Conservation (phyloP, 2,888 invertebrate genomes). For the Anodontia alba region DNA sequence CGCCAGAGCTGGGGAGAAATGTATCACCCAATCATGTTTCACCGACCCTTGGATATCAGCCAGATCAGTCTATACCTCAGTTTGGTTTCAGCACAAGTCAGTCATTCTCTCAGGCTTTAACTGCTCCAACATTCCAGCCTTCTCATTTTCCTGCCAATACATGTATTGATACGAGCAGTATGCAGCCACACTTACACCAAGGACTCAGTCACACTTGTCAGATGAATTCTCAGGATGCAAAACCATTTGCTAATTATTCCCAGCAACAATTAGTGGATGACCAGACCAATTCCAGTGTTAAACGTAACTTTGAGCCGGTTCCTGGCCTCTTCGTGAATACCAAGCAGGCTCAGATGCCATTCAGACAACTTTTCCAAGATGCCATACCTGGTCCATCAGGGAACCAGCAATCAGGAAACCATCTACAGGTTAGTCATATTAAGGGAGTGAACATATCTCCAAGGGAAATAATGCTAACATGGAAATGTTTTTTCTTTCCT, state of each 20-base stretch:
- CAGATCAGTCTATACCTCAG: background rate
- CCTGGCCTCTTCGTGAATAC: constrained; percentile 38
- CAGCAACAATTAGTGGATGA: background rate
- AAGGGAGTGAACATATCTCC: too few species aligned
- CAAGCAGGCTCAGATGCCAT: constrained; percentile 53
- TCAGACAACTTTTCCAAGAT: constrained; percentile 47
- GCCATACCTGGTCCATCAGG: constrained; percentile 45
- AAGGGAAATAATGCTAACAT: too few species aligned
- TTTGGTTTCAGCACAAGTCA: background rate
- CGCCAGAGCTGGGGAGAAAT: background rate
- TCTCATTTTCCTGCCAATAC: background rate
- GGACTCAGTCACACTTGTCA: background rate
- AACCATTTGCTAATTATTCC: background rate
- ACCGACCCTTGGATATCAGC: background rate
- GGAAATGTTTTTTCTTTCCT: too few species aligned
- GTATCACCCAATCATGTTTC: background rate
- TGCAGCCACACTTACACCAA: background rate
- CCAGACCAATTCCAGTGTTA: background rate
- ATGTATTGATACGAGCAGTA: background rate
- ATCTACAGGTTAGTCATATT: constrained; percentile 38
- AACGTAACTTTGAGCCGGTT: background rate
- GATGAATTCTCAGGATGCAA: background rate
- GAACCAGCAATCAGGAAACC: background rate
- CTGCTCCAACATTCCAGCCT: background rate
- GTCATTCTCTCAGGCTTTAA: background rate